Base-by-base conservation (phyloP, 2,113 vertebrate genomes). In the Corvus cornix region DNA sequence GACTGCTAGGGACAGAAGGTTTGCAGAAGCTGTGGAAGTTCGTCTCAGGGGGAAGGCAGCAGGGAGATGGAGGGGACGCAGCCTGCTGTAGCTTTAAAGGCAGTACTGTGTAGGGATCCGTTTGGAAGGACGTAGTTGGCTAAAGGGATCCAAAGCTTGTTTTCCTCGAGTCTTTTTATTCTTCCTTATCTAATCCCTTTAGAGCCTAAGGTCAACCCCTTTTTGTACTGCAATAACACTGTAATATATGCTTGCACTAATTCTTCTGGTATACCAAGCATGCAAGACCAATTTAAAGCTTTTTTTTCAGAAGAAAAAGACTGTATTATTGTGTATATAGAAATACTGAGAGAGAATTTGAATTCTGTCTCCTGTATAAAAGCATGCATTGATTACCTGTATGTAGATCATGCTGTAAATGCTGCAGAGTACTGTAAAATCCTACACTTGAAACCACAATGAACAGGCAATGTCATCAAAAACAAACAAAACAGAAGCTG, bases 191-290 rank as follows among this genome's bases (percentile, higher is more conserved):
- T 82, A 87, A 91, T 84, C 87, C 85, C 88, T 78, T 74, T 91
- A 87, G 81, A 96, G 64, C 67, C 84, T 93, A 72, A 64, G 67
- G 89, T 93, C 66, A 59, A 68, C 52, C 78, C 91, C 62, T 75
- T 98, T 98, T 99, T 98, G 96, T 98, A 98, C 97, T 98, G 98
- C 98, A 98, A 97, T 98, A 98, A 97, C 96, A 98, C 96, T 99
- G 99, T 99, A 99, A 98, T 98, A 98, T 98, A 98, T 98, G 99
- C 99, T 99, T 99, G 98, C 99, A 98, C 98, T 98, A 98, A 87
- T 98, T 98, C 98, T 96, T 97, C 97, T 80, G 93, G 97, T 97
- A 96, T 95, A 96, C 88, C 81, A 41, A 97, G 98, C 98, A 98
- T 98, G 98, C 97, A 96, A 97, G 97, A 97, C 80, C 78, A 82